Base-by-base conservation (phyloP, 2,888 invertebrate species). In the Caenorhabditis sinica region DNA sequence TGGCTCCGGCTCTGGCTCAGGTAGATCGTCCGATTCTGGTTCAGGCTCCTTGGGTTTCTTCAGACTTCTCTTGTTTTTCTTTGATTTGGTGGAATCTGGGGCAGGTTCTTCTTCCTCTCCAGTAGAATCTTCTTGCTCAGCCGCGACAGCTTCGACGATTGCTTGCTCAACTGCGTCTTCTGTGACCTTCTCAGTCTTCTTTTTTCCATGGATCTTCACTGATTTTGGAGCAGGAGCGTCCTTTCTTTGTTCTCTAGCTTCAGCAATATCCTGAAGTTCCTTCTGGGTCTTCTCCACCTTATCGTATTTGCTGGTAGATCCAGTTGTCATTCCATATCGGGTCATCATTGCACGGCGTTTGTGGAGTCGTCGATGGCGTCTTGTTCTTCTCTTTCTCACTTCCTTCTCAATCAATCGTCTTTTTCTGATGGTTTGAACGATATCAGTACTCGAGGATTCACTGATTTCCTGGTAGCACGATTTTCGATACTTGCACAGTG, bases 401-500 rank as follows among this genome's bases (percentile, higher is more conserved):
- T 88, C 87, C 53, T 80, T 86, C 77, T 88, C 88, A 30, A 86
- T 75, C 17, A 87, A 15, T 15, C 86, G 69, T 17, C 87, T 66
- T 45, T 86, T 82, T n/a, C 87, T 43, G 30, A 88, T 87, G 20
- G 87, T 79, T 68, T 87, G 85, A 15, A 87, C 82, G 28, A 82
- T 87, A 15, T 86, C 87, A 17, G 82, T 79, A 6, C 83, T 82
- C 20, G 77, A 45, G 4, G 88, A 85, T 20, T 86, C 82, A 28
- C 87, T 88, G 40, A 89, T 82, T 51, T 90, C 88, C 28, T 87
- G 71, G 61, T 90, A 90, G 65, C 90, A 90, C 1, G 89, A 87
- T 74, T 86, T 88, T 13, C 85, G 79, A 73, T 90, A 90, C 68
- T 90, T 90, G 87, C 90, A 90, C 68, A 88, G 71, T 43, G 85